Evolutionary conservation across 2,888 invertebrate genomes (phyloP).

Genomic region (Stictocephala bisonia): DNA sequence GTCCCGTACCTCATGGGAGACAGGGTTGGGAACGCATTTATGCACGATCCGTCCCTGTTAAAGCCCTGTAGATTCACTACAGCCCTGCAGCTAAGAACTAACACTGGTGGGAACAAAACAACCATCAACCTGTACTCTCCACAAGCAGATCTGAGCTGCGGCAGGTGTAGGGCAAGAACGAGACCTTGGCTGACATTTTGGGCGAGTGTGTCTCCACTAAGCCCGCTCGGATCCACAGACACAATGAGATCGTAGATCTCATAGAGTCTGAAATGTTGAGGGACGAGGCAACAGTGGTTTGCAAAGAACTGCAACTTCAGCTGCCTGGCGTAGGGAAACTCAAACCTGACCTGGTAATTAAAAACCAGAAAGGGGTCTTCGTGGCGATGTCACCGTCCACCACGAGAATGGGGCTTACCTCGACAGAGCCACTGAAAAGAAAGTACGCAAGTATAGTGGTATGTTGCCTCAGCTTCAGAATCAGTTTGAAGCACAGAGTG

Average conservation of each 20-base stretch:
- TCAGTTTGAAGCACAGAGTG: constrained; percentile 45
- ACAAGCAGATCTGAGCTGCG: constrained; percentile 52
- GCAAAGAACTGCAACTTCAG: constrained; percentile 33
- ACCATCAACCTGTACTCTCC: neutral
- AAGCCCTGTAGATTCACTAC: constrained; percentile 59
- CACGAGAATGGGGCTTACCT: constrained; percentile 56
- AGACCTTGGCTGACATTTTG: constrained; percentile 61
- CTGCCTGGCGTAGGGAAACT: constrained; percentile 53
- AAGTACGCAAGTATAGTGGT: constrained; percentile 57
- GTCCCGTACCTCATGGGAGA: constrained; percentile 46
- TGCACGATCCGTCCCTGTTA: constrained; percentile 55
- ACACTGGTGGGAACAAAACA: constrained; percentile 56
- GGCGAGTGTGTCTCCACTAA: constrained; percentile 55
- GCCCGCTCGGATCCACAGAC: constrained; percentile 42
- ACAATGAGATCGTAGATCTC: constrained; percentile 46
- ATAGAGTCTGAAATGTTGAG: constrained; percentile 7
- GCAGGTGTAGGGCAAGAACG: constrained; percentile 58
- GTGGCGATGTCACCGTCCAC: constrained; percentile 60
- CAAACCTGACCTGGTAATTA: constrained; percentile 60
- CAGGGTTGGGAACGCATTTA: constrained; percentile 56
- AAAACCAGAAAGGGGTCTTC: constrained; percentile 55
- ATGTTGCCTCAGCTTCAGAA: constrained; percentile 50
- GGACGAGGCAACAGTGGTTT: neutral
- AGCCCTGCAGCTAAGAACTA: constrained; percentile 60
- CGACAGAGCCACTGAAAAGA: constrained; percentile 54